Base-by-base conservation (phyloP, 1,140 invertebrate species). In the Caenorhabditis latens region DNA sequence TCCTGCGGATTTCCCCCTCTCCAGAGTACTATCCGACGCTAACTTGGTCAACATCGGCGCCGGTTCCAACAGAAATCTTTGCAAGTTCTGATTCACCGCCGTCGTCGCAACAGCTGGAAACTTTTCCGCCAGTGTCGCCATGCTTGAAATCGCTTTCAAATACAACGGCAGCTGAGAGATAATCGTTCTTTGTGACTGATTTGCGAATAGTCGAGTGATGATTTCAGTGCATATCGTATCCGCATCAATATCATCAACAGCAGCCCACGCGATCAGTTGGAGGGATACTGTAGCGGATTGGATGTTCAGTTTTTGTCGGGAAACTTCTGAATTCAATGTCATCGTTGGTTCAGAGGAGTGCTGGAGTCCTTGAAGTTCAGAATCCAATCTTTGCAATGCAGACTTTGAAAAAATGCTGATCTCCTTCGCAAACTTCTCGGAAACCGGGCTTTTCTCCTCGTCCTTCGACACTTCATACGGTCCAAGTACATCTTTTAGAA, bases 241-340 rank as follows among this genome's bases (percentile, higher is more conserved):
- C 50, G 46, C 84, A 42, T 58, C 97, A 90, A 96, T 96, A 94
- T 99, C 97, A 93, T 99, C 97, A 2, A 95, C 95, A 90, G 98
- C 97, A 14, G 97, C 96, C 98, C 98, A 99, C 46, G 99, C 97
- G 4, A 99, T 94, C 0, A 99, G 94, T 93, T 99, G 97, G 2
- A 99, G 96, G 93, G 71, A 87, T 53, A 84, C 86, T 97, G 89
- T 95, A 96, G 57, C 96, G 8, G 58, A 24, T 40, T 87, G 58
- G 9, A 83, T 71, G 16, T 87, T 67, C 24, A 50, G 53, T 50
- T 87, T 84, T 43, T 85, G 71, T 24, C 71, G 43, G n/a, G 71
- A 79, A 13, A 79, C 46, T 79, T 79, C 71, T n/a, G 71, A 21
- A 13, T 21, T 46, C 11, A 46, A 24, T 11, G 46, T 46, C 21